Conservation (phyloP, 2,888 invertebrate species). For the Melieria picta region DNA sequence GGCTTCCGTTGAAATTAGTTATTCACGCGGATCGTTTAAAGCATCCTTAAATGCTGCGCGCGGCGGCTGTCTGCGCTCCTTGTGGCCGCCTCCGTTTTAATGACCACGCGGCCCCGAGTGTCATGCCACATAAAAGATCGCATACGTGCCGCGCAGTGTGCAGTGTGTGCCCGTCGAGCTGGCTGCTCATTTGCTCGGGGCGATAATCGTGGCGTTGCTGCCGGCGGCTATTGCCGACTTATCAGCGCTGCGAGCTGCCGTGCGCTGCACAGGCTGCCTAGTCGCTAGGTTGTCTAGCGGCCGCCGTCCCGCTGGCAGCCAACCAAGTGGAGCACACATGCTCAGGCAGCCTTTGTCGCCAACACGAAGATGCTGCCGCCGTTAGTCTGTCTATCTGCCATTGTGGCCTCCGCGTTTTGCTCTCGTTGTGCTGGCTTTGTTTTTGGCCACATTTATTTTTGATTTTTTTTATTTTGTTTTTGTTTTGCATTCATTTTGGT, state of each 20-base stretch:
- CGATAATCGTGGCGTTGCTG: slow-evolving; percentile 43
- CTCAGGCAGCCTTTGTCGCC: slow-evolving; percentile 15
- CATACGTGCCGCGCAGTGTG: slow-evolving; percentile 38
- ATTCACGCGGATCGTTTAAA: slow-evolving; percentile 63
- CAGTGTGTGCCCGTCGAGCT: slow-evolving; percentile 49
- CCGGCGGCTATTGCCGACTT: slow-evolving; percentile 22
- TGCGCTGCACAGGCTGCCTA: slow-evolving; percentile 6
- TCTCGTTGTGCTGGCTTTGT: slow-evolving; percentile 6
- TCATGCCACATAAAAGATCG: slow-evolving; percentile 38
- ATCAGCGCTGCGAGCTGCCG: slow-evolving; percentile 8
- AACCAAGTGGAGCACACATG: slow-evolving; percentile 43
- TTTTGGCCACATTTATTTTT: background rate
- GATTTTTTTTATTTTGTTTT: background rate
- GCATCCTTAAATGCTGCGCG: slow-evolving; percentile 24
- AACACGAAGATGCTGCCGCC: background rate
- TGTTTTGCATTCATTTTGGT: background rate
- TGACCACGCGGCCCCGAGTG: slow-evolving; percentile 45
- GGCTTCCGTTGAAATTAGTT: slow-evolving; percentile 64
- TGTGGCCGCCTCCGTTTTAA: slow-evolving; percentile 60
- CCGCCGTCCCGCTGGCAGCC: background rate
- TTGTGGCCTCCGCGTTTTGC: slow-evolving; percentile 2
- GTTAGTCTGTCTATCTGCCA: slow-evolving; percentile 17
- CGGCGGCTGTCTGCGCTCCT: slow-evolving; percentile 1
- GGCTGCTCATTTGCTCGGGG: slow-evolving; percentile 52
- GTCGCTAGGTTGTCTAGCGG: slow-evolving; percentile 16